Conservation (phyloP, 2,113 vertebrate genomes). For the Megalops atlanticus region DNA sequence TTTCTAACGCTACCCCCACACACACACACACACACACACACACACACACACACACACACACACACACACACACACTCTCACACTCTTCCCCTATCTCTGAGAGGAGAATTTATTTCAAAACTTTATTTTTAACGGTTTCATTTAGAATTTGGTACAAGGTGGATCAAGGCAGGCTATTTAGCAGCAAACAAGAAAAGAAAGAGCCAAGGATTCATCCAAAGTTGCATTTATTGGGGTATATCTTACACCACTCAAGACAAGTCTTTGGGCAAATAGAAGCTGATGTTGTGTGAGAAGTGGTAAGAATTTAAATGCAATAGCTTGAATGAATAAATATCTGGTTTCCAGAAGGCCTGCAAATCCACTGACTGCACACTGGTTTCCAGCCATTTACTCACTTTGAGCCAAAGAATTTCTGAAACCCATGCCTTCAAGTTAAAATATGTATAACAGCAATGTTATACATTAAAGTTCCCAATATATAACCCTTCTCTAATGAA, state of each 20-base stretch:
- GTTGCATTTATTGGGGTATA: not conserved
- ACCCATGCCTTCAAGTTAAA: not conserved
- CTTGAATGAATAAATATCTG: not conserved
- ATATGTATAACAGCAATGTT: not conserved
- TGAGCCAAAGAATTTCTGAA: not conserved
- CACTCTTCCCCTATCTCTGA: not conserved
- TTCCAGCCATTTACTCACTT: not conserved
- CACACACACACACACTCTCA: no score
- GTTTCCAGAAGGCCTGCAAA: not conserved
- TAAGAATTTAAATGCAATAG: not conserved
- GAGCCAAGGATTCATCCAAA: no score
- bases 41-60: not conserved
- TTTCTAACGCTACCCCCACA: constrained; percentile 42
- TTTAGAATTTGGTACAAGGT: not conserved
- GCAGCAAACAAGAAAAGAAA: no score
- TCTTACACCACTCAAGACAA: not conserved
- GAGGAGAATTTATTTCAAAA: not conserved
- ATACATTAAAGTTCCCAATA: not conserved
- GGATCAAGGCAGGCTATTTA: not conserved
- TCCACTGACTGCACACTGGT: not conserved
- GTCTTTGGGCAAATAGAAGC: not conserved
- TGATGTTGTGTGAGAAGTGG: not conserved
- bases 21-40: no score
- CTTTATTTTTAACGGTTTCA: not conserved
- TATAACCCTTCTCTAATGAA: not conserved